Conservation (phyloP, 2,797 vertebrate genomes). For the Acanthiza pusilla region DNA sequence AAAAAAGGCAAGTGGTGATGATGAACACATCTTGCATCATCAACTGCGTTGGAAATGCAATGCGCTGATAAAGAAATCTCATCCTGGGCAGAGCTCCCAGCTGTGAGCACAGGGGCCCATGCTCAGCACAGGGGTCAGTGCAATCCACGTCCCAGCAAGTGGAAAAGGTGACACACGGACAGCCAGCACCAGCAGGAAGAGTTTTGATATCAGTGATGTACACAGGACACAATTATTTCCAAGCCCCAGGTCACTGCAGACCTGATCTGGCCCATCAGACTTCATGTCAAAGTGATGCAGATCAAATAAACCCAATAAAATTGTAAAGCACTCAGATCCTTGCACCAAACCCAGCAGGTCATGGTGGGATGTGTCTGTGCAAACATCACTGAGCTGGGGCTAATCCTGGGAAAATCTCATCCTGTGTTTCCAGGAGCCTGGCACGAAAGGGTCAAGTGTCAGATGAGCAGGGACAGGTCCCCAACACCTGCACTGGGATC, state of each 20-base stretch:
- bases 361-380: background rate
- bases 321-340: fast-evolving
- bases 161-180: background rate
- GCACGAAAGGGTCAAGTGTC: background rate
- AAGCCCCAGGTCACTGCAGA: background rate
- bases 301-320: background rate
- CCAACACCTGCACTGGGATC: background rate
- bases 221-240: background rate
- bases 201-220: fast-evolving
- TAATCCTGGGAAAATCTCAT: background rate
- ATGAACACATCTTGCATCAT: background rate
- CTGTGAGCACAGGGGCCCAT: background rate
- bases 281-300: background rate
- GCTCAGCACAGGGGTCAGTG: background rate
- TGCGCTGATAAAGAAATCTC: background rate
- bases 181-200: background rate
- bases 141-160: background rate
- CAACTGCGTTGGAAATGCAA: background rate
- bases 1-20: conserved; percentile 59
- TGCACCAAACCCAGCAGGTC: background rate
- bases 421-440: background rate
- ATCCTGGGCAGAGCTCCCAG: background rate
- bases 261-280: background rate
- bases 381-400: background rate
- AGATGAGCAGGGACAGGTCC: background rate